Evolutionary conservation across 2,113 vertebrate species (phyloP).

Genomic region (Hyaena hyaena): DNA sequence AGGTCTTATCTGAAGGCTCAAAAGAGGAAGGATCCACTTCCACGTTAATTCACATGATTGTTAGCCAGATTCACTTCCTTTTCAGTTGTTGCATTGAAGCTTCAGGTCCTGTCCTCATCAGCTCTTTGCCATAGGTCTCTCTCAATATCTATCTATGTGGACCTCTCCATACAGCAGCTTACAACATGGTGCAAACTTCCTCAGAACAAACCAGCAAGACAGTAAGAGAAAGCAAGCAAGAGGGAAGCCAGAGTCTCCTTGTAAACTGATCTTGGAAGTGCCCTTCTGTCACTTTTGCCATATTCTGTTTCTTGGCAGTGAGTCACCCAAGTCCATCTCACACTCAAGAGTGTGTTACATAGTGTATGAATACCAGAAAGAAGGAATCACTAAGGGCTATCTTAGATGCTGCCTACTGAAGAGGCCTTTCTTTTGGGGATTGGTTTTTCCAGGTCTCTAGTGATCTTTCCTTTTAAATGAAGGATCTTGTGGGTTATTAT

Average conservation of each 20-base stretch:
- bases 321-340: not conserved
- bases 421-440: not conserved
- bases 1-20: not conserved
- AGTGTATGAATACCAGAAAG: not conserved
- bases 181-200: not conserved
- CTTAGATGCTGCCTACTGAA: not conserved
- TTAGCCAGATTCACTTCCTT: not conserved
- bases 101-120: not conserved
- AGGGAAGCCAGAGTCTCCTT: not conserved
- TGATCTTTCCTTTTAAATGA: conserved; percentile 3
- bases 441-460: not conserved
- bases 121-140: not conserved
- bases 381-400: not conserved
- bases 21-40: not conserved
- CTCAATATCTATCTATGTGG: not conserved
- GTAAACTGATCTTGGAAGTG: not conserved
- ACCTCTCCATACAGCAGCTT: not conserved
- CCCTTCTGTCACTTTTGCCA: not conserved
- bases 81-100: not conserved
- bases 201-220: not conserved
- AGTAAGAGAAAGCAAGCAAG: not conserved
- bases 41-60: not conserved
- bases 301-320: not conserved
- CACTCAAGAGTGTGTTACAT: not conserved
- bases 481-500: not conserved